phyloP scores from a whole-genome alignment of 2,113 vertebrate species.

The Pituophis catenifer region DNA sequence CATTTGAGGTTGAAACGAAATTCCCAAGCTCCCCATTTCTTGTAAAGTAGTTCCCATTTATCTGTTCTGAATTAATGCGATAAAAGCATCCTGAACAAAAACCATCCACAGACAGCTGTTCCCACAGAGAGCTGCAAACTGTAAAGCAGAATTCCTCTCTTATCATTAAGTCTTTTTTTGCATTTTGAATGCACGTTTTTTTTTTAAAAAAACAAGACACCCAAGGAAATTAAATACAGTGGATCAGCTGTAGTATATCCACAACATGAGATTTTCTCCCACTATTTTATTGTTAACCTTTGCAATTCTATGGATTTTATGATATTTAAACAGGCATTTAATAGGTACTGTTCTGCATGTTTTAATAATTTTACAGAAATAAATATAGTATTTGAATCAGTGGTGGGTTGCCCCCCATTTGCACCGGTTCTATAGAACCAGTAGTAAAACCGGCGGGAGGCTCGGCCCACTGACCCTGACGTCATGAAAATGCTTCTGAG shows the following conservation, averaged over 20 bases:
- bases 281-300: not conserved
- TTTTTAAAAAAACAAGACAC: not conserved
- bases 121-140: not conserved
- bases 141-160: not conserved
- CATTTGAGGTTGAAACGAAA: conserved; percentile 19
- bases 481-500: too few relatives aligned
- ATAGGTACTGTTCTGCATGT: not conserved
- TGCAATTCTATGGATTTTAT: not conserved
- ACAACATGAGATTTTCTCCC: not conserved
- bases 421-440: too few relatives aligned
- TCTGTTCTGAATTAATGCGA: conserved; percentile 27
- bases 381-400: not conserved
- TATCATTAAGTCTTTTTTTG: not conserved
- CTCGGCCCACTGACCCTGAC: too few relatives aligned
- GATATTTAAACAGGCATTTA: not conserved
- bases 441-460: too few relatives aligned
- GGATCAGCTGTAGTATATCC: not conserved
- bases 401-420: too few relatives aligned
- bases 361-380: not conserved
- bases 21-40: not conserved
- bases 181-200: not conserved
- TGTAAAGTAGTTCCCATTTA: conserved; percentile 22
- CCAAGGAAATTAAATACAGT: not conserved
- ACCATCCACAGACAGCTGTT: not conserved
- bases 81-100: conserved; percentile 18